Conservation (phyloP, 2,888 invertebrate genomes). For the Apamea epomidion region DNA sequence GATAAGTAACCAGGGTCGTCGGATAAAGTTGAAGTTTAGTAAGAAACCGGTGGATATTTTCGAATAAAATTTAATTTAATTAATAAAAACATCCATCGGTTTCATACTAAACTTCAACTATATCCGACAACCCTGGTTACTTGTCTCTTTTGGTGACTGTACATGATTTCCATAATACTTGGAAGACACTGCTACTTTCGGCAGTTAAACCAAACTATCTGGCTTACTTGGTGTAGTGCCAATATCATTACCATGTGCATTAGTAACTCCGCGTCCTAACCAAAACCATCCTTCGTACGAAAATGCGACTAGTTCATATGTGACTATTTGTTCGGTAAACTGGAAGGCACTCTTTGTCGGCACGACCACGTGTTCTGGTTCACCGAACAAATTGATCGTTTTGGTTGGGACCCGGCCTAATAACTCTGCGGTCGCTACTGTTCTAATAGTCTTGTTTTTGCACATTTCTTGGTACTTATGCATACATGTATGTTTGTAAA, state of each 20-base stretch:
- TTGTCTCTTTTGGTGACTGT: too few relatives aligned
- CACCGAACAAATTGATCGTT: not conserved
- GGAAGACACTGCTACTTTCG: not conserved
- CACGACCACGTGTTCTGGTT: not conserved
- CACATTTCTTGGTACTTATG: not conserved
- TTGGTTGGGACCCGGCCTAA: not conserved
- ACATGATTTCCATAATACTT: not conserved
- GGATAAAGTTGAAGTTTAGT: too few relatives aligned
- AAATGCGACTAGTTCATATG: not conserved
- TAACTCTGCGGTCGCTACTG: not conserved
- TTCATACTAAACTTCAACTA: too few relatives aligned
- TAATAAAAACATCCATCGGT: too few relatives aligned
- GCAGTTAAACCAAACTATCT: not conserved
- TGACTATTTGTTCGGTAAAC: not conserved
- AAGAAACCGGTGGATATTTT: too few relatives aligned
- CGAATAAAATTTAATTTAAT: too few relatives aligned
- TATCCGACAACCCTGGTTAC: too few relatives aligned
- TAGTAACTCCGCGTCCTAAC: not conserved
- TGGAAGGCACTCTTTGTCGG: not conserved
- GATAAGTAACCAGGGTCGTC: too few relatives aligned
- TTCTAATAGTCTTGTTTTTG: not conserved
- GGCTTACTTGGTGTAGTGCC: not conserved
- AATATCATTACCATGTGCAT: not conserved
- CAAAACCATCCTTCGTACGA: not conserved
- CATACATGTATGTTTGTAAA: not conserved